phyloP scores from a whole-genome alignment of 1,140 invertebrate genomes.

The Apolygus lucorum region DNA sequence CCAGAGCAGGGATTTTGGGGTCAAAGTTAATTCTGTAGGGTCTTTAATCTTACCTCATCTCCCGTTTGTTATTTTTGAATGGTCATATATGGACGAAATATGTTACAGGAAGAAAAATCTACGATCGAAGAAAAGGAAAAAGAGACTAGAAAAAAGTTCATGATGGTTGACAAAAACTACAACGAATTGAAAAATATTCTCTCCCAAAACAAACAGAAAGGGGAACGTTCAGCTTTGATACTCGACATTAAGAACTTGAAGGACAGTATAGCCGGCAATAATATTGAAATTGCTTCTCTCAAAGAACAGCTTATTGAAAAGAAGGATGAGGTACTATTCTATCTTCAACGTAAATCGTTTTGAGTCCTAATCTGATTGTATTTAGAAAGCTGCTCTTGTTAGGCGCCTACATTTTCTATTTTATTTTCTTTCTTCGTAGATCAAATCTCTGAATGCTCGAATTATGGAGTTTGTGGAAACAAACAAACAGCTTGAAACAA shows the following conservation, averaged over 20 bases:
- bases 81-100: constrained; percentile 1
- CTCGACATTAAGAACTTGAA: constrained; percentile 40
- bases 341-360: neutral
- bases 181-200: constrained; percentile 45
- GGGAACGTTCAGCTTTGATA: constrained; percentile 40
- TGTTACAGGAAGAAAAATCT: constrained; percentile 25
- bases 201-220: constrained; percentile 47
- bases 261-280: constrained; percentile 37
- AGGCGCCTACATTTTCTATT: too few species aligned
- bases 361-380: neutral
- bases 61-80: neutral
- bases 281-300: constrained; percentile 40
- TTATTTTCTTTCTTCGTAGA: constrained; percentile 35
- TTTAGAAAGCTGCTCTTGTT: too few species aligned
- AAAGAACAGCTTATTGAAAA: constrained; percentile 42
- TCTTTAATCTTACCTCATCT: neutral
- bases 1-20: too few species aligned
- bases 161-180: constrained; percentile 40
- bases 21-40: too few species aligned
- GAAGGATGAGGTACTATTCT: constrained; percentile 45
- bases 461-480: constrained; percentile 37
- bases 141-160: constrained; percentile 39
- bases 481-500: constrained; percentile 35
- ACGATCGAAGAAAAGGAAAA: constrained; percentile 39
- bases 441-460: constrained; percentile 37